phyloP scores from a whole-genome alignment of 1,140 invertebrate species.

The Antheraea pernyi region DNA sequence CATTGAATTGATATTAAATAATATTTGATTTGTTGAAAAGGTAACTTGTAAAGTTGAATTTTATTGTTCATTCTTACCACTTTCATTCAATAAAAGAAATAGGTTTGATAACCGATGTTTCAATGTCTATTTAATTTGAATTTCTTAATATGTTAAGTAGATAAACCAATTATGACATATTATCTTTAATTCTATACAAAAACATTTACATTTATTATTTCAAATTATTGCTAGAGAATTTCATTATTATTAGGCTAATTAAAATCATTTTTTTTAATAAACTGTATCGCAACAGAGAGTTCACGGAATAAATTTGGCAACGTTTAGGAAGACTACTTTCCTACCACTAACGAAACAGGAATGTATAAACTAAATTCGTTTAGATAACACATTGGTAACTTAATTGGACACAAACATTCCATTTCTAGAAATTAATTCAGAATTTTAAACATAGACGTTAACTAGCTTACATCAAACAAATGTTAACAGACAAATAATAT shows the following conservation, averaged over 20 bases:
- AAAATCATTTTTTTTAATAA: constrained; percentile 61
- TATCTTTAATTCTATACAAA: constrained; percentile 70
- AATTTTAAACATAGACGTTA: constrained; percentile 56
- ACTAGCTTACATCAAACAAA: constrained; percentile 71
- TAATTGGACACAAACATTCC: constrained; percentile 61
- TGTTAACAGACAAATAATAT: constrained; percentile 71
- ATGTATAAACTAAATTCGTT: constrained; percentile 77
- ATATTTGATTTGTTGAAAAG: too few relatives aligned
- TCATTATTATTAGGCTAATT: constrained; percentile 67
- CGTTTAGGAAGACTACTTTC: constrained; percentile 76
- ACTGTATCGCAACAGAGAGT: constrained; percentile 69
- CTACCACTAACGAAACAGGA: constrained; percentile 76
- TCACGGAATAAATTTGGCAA: constrained; percentile 75
- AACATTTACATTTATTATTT: constrained; percentile 75
- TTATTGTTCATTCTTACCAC: too few relatives aligned
- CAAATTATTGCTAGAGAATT: constrained; percentile 78
- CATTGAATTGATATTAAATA: too few relatives aligned
- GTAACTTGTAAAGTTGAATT: too few relatives aligned
- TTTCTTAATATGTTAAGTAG: constrained; percentile 48
- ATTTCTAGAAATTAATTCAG: constrained; percentile 45
- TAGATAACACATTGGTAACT: constrained; percentile 76
- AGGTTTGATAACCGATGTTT: constrained; percentile 17
- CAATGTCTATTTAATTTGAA: constrained; percentile 34
- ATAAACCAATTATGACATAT: constrained; percentile 53
- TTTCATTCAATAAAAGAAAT: neutral